Conservation (phyloP, 1,140 invertebrate species). For the Drosophila kanapiae region DNA sequence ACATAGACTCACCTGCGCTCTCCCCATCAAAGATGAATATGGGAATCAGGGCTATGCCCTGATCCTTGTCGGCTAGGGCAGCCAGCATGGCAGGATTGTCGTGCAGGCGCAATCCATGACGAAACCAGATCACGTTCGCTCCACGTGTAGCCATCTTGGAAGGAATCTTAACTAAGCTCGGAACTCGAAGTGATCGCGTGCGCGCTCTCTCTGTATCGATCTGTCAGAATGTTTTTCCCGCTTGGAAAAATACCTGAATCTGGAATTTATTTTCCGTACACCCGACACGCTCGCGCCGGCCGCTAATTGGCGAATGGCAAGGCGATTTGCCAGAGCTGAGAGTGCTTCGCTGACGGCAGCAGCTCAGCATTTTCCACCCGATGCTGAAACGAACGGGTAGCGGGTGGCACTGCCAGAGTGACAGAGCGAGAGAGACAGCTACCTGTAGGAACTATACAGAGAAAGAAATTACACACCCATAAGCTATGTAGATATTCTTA, state of each 20-base stretch:
- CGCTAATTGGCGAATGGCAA: constrained; percentile 62
- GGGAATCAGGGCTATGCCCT: constrained; percentile 86
- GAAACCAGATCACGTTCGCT: constrained; percentile 88
- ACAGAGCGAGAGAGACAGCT: neutral
- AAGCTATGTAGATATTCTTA: neutral
- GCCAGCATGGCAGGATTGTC: constrained; percentile 90
- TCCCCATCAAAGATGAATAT: constrained; percentile 92
- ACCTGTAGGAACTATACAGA: constrained; percentile 27
- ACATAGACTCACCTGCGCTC: constrained; percentile 87
- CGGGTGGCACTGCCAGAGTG: neutral
- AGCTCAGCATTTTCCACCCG: constrained; percentile 12
- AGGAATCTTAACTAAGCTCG: neutral
- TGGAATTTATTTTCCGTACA: constrained; percentile 20
- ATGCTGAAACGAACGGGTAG: neutral
- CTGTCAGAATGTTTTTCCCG: neutral
- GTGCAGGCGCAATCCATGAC: constrained; percentile 90
- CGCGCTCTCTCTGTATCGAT: neutral
- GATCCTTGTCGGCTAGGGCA: constrained; percentile 86
- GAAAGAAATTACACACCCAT: neutral
- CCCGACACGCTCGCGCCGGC: constrained; percentile 52
- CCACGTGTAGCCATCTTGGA: constrained; percentile 39
- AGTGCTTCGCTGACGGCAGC: constrained; percentile 19
- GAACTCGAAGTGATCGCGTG: neutral
- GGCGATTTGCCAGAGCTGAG: constrained; percentile 7
- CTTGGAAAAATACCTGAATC: neutral